These are phyloP conservation scores for Philotrypesis tridentata DNA, from an alignment of 1,140 invertebrate genomes.

Conservation along the genomic window DNA sequence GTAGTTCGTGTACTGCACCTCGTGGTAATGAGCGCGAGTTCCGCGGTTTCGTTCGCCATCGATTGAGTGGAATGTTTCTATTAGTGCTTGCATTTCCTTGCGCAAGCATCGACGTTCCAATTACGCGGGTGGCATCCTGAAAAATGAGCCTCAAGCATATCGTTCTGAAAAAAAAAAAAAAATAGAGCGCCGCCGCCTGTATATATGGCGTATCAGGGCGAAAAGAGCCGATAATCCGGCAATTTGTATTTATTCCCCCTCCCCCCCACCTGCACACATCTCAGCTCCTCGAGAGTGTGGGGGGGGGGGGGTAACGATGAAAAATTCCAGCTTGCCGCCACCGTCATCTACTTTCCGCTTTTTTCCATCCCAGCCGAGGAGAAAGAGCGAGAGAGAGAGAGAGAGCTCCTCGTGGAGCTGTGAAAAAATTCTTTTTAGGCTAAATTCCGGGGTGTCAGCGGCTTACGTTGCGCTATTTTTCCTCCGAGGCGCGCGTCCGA, in stretches of 20 bases:
- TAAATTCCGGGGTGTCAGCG: slow-evolving; percentile 53
- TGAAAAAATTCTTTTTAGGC: slow-evolving; percentile 64
- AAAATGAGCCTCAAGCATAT: no score
- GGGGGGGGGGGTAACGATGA: slow-evolving; percentile 71
- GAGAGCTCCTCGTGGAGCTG: slow-evolving; percentile 21
- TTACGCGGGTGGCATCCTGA: background rate
- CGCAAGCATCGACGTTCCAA: background rate
- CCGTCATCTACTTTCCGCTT: slow-evolving; percentile 61
- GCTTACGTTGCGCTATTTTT: slow-evolving; percentile 55
- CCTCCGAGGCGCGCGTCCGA: slow-evolving; percentile 45
- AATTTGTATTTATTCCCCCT: slow-evolving; percentile 74
- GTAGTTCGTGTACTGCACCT: no score
- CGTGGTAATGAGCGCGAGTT: no score
- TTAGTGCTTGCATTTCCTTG: background rate
- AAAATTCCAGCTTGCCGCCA: slow-evolving; percentile 63
- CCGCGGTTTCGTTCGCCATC: no score
- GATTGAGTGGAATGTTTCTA: no score
- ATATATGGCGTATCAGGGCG: slow-evolving; percentile 59
- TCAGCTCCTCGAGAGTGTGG: slow-evolving; percentile 64
- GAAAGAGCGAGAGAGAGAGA: no score
- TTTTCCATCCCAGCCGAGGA: slow-evolving; percentile 47
- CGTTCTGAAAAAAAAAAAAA: slow-evolving; percentile 45
- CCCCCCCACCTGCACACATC: slow-evolving; percentile 54
- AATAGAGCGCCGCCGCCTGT: slow-evolving; percentile 62
- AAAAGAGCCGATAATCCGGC: slow-evolving; percentile 70